Percentiles rank a stretch among this genome's conserved stretches.
phyloP scores from a whole-genome alignment of 2,113 vertebrate species.

The Tor tambroides region DNA sequence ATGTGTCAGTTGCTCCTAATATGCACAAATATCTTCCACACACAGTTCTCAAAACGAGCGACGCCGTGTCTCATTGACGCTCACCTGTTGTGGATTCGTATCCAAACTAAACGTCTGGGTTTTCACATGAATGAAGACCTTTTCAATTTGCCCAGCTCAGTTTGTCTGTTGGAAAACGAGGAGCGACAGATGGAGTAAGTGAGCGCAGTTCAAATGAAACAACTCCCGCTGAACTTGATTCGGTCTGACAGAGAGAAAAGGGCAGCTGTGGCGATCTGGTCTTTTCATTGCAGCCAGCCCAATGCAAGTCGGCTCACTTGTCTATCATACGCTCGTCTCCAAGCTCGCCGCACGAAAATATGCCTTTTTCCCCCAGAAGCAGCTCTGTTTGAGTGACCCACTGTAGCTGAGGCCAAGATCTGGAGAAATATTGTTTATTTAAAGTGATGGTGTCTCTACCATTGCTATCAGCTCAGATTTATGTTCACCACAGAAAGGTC shows the following conservation, averaged over 20 bases:
- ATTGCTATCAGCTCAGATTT: background rate
- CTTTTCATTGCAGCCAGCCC: constrained; percentile 46
- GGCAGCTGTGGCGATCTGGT: constrained; percentile 36
- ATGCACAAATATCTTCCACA: background rate
- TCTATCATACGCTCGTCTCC: constrained; percentile 43
- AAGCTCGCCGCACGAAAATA: constrained; percentile 19
- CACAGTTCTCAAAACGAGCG: background rate
- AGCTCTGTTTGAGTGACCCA: background rate
- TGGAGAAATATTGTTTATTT: background rate
- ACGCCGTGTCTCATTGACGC: background rate
- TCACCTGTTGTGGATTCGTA: background rate
- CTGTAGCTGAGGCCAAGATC: background rate
- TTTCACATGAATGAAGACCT: background rate
- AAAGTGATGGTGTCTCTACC: background rate
- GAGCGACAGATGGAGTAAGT: constrained; percentile 8
- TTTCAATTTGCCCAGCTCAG: background rate
- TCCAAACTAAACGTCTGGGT: background rate
- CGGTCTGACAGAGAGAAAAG: constrained; percentile 53
- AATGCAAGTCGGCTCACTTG: constrained; percentile 42
- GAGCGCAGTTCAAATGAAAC: constrained; percentile 36
- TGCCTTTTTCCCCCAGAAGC: background rate
- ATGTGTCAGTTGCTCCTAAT: too few relatives aligned
- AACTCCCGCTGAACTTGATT: constrained; percentile 45
- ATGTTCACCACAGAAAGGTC: background rate
- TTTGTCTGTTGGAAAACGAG: background rate